Conservation (phyloP, 1,140 invertebrate species). For the Helicoverpa zea region DNA sequence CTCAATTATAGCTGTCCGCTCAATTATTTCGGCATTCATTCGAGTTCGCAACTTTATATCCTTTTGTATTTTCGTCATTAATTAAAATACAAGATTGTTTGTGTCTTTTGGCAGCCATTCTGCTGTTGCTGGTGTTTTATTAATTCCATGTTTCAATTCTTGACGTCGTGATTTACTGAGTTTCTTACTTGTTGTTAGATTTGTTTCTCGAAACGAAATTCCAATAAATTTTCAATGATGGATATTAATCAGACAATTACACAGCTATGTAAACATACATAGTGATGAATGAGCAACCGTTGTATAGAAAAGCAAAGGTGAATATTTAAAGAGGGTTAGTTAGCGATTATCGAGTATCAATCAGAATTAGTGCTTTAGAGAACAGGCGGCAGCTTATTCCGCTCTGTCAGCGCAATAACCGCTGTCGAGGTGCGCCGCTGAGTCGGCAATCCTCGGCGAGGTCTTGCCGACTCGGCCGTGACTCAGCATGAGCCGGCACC, state of each 20-base stretch:
- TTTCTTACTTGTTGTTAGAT: conserved; percentile 27
- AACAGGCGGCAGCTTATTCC: conserved; percentile 62
- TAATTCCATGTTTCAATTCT: conserved; percentile 44
- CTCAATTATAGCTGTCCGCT: background rate
- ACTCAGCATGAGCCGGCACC: conserved; percentile 65
- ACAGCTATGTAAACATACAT: background rate
- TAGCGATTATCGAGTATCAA: conserved; percentile 70
- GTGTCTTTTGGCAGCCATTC: conserved; percentile 1
- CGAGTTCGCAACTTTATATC: conserved; percentile 43
- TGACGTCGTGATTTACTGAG: conserved; percentile 45
- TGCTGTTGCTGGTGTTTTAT: conserved; percentile 26
- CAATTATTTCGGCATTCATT: conserved; percentile 20
- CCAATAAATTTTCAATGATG: background rate
- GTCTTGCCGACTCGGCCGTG: conserved; percentile 65
- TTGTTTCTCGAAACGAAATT: conserved; percentile 13
- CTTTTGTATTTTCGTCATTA: conserved; percentile 37
- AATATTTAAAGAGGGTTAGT: conserved; percentile 13
- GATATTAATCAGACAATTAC: background rate
- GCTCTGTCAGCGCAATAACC: conserved; percentile 76
- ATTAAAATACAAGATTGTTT: conserved; percentile 49
- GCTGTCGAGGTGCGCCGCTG: conserved; percentile 70
- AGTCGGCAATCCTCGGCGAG: conserved; percentile 60
- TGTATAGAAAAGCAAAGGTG: background rate
- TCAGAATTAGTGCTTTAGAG: conserved; percentile 73
- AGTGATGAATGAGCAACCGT: background rate